Conservation (phyloP, 2,888 invertebrate species). For the Melolontha melolontha region DNA sequence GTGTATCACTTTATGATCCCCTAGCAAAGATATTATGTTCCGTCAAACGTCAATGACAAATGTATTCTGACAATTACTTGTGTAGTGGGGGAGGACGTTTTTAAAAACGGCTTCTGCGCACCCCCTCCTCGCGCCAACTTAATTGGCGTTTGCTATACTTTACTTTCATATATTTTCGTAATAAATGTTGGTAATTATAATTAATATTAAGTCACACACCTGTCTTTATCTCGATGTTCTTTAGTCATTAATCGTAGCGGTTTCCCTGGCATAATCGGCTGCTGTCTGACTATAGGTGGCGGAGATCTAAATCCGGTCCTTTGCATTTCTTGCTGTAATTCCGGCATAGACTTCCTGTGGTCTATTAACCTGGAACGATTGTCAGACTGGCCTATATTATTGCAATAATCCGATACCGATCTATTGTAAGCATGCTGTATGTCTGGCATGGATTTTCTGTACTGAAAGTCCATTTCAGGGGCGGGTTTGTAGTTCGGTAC, state of each 20-base stretch:
- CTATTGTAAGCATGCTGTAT: constrained; percentile 59
- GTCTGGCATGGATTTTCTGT: constrained; percentile 61
- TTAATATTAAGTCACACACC: constrained; percentile 12
- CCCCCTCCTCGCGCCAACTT: no score
- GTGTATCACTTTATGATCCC: no score
- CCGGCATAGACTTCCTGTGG: constrained; percentile 61
- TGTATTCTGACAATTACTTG: no score
- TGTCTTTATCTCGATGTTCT: constrained; percentile 50
- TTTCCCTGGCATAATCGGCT: constrained; percentile 70
- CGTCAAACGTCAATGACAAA: no score
- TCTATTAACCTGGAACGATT: constrained; percentile 57
- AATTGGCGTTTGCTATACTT: no score
- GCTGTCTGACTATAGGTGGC: constrained; percentile 55
- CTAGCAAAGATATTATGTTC: no score
- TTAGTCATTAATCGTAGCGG: constrained; percentile 65
- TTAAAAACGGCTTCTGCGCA: no score
- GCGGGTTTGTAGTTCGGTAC: constrained; percentile 47
- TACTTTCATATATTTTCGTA: no score
- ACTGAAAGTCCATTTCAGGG: constrained; percentile 53
- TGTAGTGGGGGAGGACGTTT: no score
- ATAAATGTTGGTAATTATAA: no score
- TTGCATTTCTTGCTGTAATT: constrained; percentile 62
- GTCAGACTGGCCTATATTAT: constrained; percentile 38
- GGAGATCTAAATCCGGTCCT: constrained; percentile 62
- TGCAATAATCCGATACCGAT: constrained; percentile 46